Base-by-base conservation (phyloP, 2,113 vertebrate species). In the Lasiurus borealis region DNA sequence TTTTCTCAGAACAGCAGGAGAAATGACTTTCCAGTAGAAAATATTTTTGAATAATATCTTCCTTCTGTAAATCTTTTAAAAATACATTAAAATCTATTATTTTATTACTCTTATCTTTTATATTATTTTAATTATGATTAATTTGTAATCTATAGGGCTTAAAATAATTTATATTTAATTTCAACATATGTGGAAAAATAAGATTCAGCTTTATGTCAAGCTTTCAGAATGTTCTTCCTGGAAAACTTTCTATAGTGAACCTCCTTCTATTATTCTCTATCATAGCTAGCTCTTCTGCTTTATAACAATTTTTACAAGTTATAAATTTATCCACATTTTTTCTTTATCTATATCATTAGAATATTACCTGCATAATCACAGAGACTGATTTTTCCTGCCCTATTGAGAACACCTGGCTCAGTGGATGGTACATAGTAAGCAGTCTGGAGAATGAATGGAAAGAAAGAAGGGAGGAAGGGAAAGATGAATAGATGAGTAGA, bases 31-130 rank as follows among this genome's bases (percentile, higher is more conserved):
- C 6, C 46, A 85, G 21, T 80, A 25, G 25, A 18, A 57, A 88
- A 54, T 73, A 78, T 40, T 83, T 76, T 96, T 88, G 14, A 66
- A 80, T 93, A 46, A 52, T 72, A 64, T 64, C 31, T 85, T 88
- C 31, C 21, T 25, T 71, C 73, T 78, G 7, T 73, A 84, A 80
- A 88, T 80, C 5, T 77, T 76, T 89, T 46, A 40, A 31, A 9
- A 29, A n/a, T 77, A 71, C 71, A 69, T 83, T 11, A 31, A 83
- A 54, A 82, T 87, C 7, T 57, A 57, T 57, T 57, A 23, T 23
- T 57, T 8, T 57, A 57, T 57, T 21, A 23, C 54, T 57, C 21
- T 57, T 57, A 54, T 54, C 1, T 21, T 54, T 69, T 3, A 13
- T 69, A 14, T 59, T 69, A 46, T 82, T 95, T 85, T 85, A n/a